phyloP scores from a whole-genome alignment of 2,113 vertebrate species.

The Psittacus erithacus region DNA sequence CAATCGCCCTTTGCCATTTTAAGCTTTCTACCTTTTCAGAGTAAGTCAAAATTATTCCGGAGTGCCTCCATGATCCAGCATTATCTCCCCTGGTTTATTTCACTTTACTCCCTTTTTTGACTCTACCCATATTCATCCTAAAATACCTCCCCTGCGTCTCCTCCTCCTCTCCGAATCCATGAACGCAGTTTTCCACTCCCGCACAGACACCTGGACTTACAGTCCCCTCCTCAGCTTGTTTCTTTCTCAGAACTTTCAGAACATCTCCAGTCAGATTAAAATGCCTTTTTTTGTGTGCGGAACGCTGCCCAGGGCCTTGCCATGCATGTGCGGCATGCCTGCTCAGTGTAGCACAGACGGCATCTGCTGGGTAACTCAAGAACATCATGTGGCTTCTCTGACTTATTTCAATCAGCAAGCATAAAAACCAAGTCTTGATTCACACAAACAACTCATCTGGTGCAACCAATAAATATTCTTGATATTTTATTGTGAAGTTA shows the following conservation, averaged over 20 bases:
- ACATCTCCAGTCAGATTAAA: neutral
- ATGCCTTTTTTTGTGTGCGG: neutral
- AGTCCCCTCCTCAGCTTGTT: neutral
- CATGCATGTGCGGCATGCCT: rapidly evolving
- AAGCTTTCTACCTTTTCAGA: neutral
- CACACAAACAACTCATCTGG: neutral
- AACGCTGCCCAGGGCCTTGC: neutral
- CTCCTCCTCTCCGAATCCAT: neutral
- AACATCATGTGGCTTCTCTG: neutral
- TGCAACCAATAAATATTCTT: neutral
- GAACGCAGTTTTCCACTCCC: neutral
- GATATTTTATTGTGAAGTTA: neutral
- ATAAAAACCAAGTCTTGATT: neutral
- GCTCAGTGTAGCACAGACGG: neutral
- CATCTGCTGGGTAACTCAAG: conserved; percentile 38
- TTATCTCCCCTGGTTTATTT: neutral
- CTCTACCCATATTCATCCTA: neutral
- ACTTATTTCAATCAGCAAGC: rapidly evolving
- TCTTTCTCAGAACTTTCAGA: neutral
- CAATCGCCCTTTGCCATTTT: neutral
- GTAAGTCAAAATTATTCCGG: neutral
- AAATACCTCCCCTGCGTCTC: neutral
- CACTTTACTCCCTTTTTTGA: neutral
- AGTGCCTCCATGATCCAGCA: neutral
- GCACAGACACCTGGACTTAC: neutral